Base-by-base conservation (phyloP, 2,888 invertebrate species). In the Achlya flavicornis region DNA sequence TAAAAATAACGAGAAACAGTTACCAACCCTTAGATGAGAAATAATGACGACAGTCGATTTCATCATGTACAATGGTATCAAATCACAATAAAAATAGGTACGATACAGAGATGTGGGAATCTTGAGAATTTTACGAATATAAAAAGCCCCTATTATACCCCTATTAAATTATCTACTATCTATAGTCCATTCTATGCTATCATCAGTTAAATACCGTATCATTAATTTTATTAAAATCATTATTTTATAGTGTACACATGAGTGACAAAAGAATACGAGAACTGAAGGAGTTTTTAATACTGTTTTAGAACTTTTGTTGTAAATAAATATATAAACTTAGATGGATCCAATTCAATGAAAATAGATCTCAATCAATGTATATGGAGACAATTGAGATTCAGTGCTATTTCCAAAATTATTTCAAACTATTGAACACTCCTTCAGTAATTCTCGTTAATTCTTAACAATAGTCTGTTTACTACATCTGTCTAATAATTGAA, bases 121-220 rank as follows among this genome's bases (percentile, higher is more conserved):
- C 16, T 53, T 53, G 53, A 53, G 53, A 41, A 41, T 46, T 76
- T 76, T 75, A 70, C 73, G 74, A 70, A 77, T 83, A 80, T 76
- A 88, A 89, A 87, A 91, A 88, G 87, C 89, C 87, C 88, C 85
- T 88, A 89, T 80, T 84, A 84, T 85, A 86, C 83, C 80, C 86
- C 91, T 91, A 90, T 88, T 86, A 83, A 88, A 90, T 91, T 89
- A 89, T 83, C 91, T 92, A 90, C 82, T 86, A 87, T 75, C 87
- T 90, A 90, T 87, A 87, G 76, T 88, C 79, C 84, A 83, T 89
- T 85, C 87, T 90, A 83, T 89, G 85, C 87, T 90, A 91, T 79
- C 73, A 79, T 85, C 85, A 87, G 85, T 88, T 86, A 87, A 87
- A 88, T 83, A 85, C 74, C 79, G 74, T 86, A 87, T 79, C 77